These are phyloP conservation scores for Medauroidea extradentata DNA, from an alignment of 1,140 invertebrate species.

Conservation along the genomic window DNA sequence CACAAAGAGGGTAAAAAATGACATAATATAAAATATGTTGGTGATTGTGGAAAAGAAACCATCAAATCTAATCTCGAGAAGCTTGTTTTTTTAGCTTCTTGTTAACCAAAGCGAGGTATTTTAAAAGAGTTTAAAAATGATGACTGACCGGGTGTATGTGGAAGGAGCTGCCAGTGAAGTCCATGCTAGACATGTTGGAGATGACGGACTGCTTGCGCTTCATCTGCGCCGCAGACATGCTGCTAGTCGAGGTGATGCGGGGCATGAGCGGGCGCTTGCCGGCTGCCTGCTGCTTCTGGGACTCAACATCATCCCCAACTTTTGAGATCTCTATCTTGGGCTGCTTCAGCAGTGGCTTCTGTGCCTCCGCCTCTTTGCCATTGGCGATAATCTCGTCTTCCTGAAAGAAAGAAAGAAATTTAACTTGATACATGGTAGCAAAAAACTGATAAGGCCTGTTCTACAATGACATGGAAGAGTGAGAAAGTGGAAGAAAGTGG, in stretches of 20 bases:
- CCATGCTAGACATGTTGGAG: slow-evolving; percentile 64
- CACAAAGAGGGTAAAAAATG: no score
- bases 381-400: background rate
- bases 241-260: slow-evolving; percentile 2
- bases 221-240: slow-evolving; percentile 19
- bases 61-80: no score
- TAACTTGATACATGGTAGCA: background rate
- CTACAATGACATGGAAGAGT: no score
- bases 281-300: background rate
- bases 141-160: slow-evolving; percentile 61
- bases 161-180: slow-evolving; percentile 63
- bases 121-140: no score
- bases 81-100: no score
- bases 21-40: no score
- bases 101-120: no score
- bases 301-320: background rate
- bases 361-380: background rate
- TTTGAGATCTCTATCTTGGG: background rate
- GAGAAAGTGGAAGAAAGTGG: background rate
- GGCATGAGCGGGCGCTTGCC: background rate
- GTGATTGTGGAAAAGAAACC: no score
- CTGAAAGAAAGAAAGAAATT: background rate
- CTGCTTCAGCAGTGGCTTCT: background rate
- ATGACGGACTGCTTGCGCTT: slow-evolving; percentile 56
- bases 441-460: background rate